These are phyloP conservation scores for Octonoba sinensis DNA, from an alignment of 2,888 invertebrate species.

Conservation along the genomic window DNA sequence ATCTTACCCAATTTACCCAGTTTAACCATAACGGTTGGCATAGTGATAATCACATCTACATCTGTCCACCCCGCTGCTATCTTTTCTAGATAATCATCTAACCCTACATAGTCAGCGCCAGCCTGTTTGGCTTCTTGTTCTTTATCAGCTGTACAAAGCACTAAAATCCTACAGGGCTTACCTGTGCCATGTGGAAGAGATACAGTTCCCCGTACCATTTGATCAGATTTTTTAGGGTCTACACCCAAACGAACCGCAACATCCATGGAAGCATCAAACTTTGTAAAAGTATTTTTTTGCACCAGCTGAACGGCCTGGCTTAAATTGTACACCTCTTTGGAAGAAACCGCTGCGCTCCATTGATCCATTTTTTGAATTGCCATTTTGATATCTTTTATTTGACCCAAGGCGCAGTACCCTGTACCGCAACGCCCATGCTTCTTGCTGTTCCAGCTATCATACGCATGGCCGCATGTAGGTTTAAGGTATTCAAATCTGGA, in stretches of 20 bases:
- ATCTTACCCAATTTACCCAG: conserved; percentile 14
- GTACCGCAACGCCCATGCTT: too few relatives aligned
- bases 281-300: conserved; percentile 1
- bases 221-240: conserved; percentile 22
- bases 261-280: conserved; percentile 28
- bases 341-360: too few relatives aligned
- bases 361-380: too few relatives aligned
- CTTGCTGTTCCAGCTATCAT: too few relatives aligned
- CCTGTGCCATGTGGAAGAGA: conserved; percentile 23
- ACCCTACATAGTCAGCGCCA: conserved; percentile 26
- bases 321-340: too few relatives aligned
- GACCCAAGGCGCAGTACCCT: too few relatives aligned
- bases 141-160: conserved; percentile 11
- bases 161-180: conserved; percentile 1
- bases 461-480: too few relatives aligned
- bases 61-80: neutral
- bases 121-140: conserved; percentile 10
- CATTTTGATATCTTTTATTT: too few relatives aligned
- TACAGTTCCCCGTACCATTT: conserved; percentile 19
- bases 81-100: conserved; percentile 8
- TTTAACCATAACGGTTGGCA: conserved; percentile 8
- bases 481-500: too few relatives aligned
- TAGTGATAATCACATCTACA: conserved; percentile 13
- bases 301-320: neutral
- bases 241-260: conserved; percentile 19